Evolutionary conservation across 2,113 vertebrate genomes (phyloP).

Genomic region (crab-eating macaque (Macaca fascicularis)): T2T-MFA8v1.1 NC_088385.1:79145501-79146000

Average conservation of each 20-base stretch:
- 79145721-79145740: conserved; percentile 29
- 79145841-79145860: conserved; percentile 42
- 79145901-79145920: conserved; percentile 49
- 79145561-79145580: conserved; percentile 39
- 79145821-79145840: neutral
- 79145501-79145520: conserved; percentile 50
- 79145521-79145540: conserved; percentile 55
- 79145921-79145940: conserved; percentile 49
- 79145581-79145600: conserved; percentile 66
- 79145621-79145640: neutral
- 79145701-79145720: neutral
- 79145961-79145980: conserved; percentile 66
- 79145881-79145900: conserved; percentile 56
- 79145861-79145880: conserved; percentile 60
- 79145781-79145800: neutral
- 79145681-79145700: neutral
- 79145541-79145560: neutral
- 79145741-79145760: neutral
- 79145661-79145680: neutral
- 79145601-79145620: conserved; percentile 50
- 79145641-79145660: neutral
- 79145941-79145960: conserved; percentile 64
- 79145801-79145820: neutral
- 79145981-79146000: neutral
- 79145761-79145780: conserved; percentile 48